Evolutionary conservation across 2,888 invertebrate species (phyloP).

Genomic region (Microchrysa polita): DNA sequence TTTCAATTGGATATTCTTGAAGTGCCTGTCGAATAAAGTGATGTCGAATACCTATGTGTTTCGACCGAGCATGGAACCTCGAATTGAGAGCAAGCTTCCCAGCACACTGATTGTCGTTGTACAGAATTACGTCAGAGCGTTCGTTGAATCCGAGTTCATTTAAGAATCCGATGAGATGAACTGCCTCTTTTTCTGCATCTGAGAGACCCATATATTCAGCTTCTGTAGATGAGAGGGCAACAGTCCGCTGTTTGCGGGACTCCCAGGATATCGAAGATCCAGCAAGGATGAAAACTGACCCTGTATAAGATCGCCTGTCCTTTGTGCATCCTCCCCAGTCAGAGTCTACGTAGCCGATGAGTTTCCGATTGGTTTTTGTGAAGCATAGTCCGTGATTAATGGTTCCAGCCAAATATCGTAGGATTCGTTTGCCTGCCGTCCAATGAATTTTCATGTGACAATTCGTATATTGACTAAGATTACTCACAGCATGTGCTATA

Average conservation of each 20-base stretch:
- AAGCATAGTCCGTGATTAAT: neutral
- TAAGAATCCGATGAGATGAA: neutral
- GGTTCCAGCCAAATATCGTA: neutral
- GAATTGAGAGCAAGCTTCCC: slow-evolving; percentile 47
- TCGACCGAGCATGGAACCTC: slow-evolving; percentile 47
- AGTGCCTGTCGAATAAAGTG: slow-evolving; percentile 14
- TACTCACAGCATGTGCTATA: neutral
- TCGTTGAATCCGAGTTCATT: neutral
- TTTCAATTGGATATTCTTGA: neutral
- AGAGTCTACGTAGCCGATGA: slow-evolving; percentile 12
- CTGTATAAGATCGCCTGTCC: slow-evolving; percentile 43
- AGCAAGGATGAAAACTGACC: neutral
- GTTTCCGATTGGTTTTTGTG: rapidly evolving
- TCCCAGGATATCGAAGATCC: neutral
- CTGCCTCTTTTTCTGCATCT: slow-evolving; percentile 17
- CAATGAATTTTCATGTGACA: neutral
- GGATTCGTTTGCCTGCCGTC: neutral
- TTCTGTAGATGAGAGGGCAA: neutral
- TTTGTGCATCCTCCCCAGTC: slow-evolving; percentile 43
- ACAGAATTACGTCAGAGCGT: slow-evolving; percentile 22
- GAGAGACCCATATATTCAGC: slow-evolving; percentile 12
- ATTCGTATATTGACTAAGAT: neutral
- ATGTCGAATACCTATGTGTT: slow-evolving; percentile 44
- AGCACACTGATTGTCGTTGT: slow-evolving; percentile 15
- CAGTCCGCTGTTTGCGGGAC: neutral